These are phyloP conservation scores for Kradibia gibbosae DNA, from an alignment of 1,140 invertebrate species.

Conservation along the genomic window DNA sequence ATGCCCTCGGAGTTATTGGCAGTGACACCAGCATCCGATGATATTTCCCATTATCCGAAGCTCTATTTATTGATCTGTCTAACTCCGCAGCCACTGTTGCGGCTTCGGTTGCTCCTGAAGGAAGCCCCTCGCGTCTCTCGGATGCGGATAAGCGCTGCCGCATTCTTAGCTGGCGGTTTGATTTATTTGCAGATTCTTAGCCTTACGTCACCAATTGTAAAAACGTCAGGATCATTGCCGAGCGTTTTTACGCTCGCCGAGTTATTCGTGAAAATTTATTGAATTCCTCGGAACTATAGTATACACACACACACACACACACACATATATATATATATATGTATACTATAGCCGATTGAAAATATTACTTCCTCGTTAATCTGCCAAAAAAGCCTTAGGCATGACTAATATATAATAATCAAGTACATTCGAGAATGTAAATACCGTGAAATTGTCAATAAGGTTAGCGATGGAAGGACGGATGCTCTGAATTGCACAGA, in stretches of 20 bases:
- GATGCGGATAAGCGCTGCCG: not conserved
- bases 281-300: no score
- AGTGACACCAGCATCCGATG: not conserved
- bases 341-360: no score
- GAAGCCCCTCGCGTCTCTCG: slow-evolving; percentile 56
- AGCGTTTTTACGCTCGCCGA: not conserved
- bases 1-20: not conserved
- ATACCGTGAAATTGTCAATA: no score
- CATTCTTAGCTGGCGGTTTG: not conserved
- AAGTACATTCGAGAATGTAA: no score
- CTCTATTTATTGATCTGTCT: slow-evolving; percentile 35
- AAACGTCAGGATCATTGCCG: not conserved
- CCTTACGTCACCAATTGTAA: slow-evolving; percentile 10
- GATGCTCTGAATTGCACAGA: no score
- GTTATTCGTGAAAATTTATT: not conserved
- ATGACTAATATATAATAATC: no score
- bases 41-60: slow-evolving; percentile 5
- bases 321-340: no score
- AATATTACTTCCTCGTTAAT: no score
- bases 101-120: slow-evolving; percentile 45
- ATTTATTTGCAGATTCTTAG: not conserved
- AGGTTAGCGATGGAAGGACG: no score
- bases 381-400: no score
- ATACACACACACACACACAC: no score
- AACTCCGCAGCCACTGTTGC: slow-evolving; percentile 42